A percentile compares a stretch with the other conserved stretches of the same genome.
These are phyloP conservation scores for Phoenicopterus ruber DNA, from an alignment of 2,113 vertebrate genomes.

Conservation along the genomic window DNA sequence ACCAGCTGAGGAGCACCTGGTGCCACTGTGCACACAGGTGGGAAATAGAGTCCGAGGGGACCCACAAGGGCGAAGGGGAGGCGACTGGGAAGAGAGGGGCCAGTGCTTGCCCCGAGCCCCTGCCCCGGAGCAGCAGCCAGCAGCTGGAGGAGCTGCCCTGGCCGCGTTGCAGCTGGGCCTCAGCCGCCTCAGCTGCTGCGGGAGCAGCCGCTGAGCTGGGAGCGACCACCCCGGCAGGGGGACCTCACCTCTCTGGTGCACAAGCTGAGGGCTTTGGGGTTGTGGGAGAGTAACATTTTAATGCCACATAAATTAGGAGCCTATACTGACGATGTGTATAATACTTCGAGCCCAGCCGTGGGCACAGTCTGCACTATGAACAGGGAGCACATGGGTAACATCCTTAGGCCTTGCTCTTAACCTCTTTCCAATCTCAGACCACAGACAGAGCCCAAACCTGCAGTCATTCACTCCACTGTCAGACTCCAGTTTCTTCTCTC, in stretches of 20 bases:
- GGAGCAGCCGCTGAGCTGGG: neutral
- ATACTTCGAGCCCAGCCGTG: neutral
- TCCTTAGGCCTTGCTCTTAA: neutral
- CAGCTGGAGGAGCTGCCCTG: neutral
- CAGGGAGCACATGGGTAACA: neutral
- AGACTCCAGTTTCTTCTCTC: neutral
- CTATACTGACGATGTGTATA: neutral
- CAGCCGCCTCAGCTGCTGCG: neutral
- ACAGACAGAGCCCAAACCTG: neutral
- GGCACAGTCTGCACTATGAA: neutral
- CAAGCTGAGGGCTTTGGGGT: neutral
- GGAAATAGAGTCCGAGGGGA: neutral
- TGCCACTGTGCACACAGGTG: neutral
- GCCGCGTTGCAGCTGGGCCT: rapidly evolving
- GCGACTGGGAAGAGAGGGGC: neutral
- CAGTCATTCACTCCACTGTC: neutral
- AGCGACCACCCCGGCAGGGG: rapidly evolving
- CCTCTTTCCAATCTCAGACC: neutral
- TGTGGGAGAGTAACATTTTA: neutral
- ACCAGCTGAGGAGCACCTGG: neutral
- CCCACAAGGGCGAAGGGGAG: neutral
- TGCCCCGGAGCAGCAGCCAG: neutral
- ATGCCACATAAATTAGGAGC: neutral
- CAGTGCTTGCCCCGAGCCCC: rapidly evolving
- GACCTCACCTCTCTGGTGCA: rapidly evolving